Base-by-base conservation (phyloP, 2,113 vertebrate genomes). In the Aspidoscelis tigris region DNA sequence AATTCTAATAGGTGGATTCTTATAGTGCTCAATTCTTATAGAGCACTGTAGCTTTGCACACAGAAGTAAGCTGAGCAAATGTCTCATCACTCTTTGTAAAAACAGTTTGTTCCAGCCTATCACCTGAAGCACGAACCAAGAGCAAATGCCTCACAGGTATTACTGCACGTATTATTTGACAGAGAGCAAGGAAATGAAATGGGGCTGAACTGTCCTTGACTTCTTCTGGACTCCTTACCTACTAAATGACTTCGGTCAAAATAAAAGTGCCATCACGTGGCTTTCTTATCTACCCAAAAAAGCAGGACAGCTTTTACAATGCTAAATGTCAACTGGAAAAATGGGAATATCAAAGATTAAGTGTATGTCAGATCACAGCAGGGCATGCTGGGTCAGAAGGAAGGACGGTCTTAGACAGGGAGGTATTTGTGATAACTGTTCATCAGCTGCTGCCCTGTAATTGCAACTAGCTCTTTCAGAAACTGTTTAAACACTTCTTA, bases 391-490 rank as follows among this genome's bases (percentile, higher is more conserved):
- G 69, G 39, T 81, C 43, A 71, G 16, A 76, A 85, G 85, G 66
- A 64, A 70, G 47, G 44, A 83, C 78, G 55, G 76, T 5, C 69
- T n/a, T 44, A 84, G 69, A 0, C 7, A 86, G 76, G 66, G 72
- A 88, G 87, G 50, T n/a, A 41, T 26, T 68, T 58, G 8, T 0
- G 20, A 73, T 39, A 87, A 72, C 0, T 33, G 22, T 8, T 18
- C 71, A 70, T 41, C 41, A 76, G 16, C 7, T 0, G 0, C 8
- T 71, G 22, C 66, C 58, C 4, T 84, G 73, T 53, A 41, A 66
- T 70, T 84, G 77, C 80, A 78, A 50, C 68, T 78, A 75, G 86
- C 24, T 43, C 47, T 82, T 69, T 72, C 80, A 70, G 76, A 55
- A 55, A 33, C n/a, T 10, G 0, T 78, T 0, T 1, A 2, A 74